These are phyloP conservation scores for Drosophila nannoptera DNA, from an alignment of 1,140 invertebrate genomes.

Conservation along the genomic window DNA sequence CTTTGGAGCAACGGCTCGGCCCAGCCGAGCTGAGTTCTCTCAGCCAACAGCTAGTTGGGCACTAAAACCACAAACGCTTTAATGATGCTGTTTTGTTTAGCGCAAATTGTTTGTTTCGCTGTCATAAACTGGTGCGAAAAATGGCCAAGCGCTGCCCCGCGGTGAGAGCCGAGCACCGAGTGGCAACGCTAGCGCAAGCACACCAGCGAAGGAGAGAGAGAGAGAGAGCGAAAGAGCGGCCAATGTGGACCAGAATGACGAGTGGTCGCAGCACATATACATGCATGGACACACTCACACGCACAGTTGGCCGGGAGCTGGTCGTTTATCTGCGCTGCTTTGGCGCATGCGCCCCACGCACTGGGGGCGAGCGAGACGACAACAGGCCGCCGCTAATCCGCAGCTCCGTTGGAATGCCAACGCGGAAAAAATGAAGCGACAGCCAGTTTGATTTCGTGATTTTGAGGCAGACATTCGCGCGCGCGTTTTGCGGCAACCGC, in stretches of 20 bases:
- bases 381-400: slow-evolving; percentile 16
- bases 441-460: slow-evolving; percentile 44
- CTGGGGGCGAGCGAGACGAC: slow-evolving; percentile 46
- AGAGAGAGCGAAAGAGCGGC: slow-evolving; percentile 25
- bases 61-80: slow-evolving; percentile 78
- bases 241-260: slow-evolving; percentile 28
- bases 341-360: slow-evolving; percentile 54
- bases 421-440: slow-evolving; percentile 45
- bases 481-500: slow-evolving; percentile 43
- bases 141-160: slow-evolving; percentile 63
- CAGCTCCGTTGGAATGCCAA: slow-evolving; percentile 56
- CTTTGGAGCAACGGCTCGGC: slow-evolving; percentile 34
- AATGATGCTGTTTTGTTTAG: slow-evolving; percentile 79
- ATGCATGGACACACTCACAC: slow-evolving; percentile 1
- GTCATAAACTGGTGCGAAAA: slow-evolving; percentile 78
- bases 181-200: slow-evolving; percentile 12
- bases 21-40: slow-evolving; percentile 15
- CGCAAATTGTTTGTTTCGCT: slow-evolving; percentile 78
- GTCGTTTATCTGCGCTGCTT: slow-evolving; percentile 62
- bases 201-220: neutral
- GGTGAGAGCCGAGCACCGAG: slow-evolving; percentile 20
- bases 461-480: slow-evolving; percentile 62
- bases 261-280: slow-evolving; percentile 25
- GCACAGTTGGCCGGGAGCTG: slow-evolving; percentile 49
- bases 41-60: slow-evolving; percentile 50